Percentiles rank a stretch among this genome's conserved stretches.
These are phyloP conservation scores for Mus pahari DNA, from an alignment of 2,113 vertebrate species.

Conservation along the genomic window DNA sequence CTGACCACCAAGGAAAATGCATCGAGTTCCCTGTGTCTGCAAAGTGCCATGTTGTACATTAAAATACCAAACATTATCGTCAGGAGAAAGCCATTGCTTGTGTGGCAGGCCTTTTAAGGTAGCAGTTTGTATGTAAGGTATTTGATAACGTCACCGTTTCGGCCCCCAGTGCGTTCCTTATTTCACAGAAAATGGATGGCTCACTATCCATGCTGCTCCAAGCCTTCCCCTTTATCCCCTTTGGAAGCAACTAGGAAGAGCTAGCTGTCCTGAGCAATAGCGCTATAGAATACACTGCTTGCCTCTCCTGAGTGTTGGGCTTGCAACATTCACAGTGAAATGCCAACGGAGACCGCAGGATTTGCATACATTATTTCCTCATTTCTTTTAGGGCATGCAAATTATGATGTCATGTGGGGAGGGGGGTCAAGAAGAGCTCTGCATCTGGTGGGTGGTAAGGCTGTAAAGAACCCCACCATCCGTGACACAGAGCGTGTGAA, in stretches of 20 bases:
- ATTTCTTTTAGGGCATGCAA: not conserved
- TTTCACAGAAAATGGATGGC: conserved; percentile 49
- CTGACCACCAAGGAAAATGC: conserved; percentile 64
- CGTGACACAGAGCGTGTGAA: not conserved
- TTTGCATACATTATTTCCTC: not conserved
- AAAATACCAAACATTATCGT: conserved; percentile 59
- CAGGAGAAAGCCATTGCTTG: not conserved
- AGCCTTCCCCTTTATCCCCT: not conserved
- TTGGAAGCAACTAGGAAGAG: not conserved
- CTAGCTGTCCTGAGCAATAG: not conserved
- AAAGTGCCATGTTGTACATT: conserved; percentile 21
- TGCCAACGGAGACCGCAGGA: not conserved
- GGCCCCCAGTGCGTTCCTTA: conserved; percentile 22
- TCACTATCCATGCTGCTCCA: not conserved
- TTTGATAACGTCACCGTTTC: conserved; percentile 61
- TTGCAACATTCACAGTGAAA: conserved; percentile 16
- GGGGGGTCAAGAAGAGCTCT: not conserved
- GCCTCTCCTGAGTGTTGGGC: not conserved
- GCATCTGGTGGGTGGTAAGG: not conserved
- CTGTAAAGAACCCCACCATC: not conserved
- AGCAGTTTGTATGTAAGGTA: conserved; percentile 63
- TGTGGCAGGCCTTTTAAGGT: conserved; percentile 50
- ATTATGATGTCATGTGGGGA: not conserved
- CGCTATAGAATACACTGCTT: not conserved
- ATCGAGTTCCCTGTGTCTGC: conserved; percentile 20